Evolutionary conservation across 2,797 vertebrate genomes (phyloP).

Genomic region (Ispidina picta): DNA sequence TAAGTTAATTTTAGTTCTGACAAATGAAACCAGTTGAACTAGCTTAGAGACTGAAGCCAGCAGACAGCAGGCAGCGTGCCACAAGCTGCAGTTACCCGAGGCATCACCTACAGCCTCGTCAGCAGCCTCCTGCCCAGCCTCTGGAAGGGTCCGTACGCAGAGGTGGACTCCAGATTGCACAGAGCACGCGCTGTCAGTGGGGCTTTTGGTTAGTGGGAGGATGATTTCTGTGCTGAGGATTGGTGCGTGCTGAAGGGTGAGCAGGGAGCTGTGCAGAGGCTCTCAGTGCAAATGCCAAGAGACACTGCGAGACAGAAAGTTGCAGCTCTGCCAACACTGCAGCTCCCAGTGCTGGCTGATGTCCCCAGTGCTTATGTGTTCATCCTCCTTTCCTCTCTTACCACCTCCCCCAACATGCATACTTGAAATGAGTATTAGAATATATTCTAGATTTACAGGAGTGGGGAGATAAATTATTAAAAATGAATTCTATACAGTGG

Average conservation of each 20-base stretch:
- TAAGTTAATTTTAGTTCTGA: slow-evolving; percentile 58
- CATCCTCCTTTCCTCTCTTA: neutral
- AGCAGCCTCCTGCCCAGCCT: neutral
- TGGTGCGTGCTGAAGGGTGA: neutral
- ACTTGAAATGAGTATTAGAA: slow-evolving; percentile 22
- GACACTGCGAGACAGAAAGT: neutral
- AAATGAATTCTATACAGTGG: neutral
- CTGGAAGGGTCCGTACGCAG: neutral
- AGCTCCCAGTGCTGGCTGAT: neutral
- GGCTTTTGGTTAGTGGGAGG: neutral
- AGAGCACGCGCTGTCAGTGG: neutral
- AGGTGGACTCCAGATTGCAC: neutral
- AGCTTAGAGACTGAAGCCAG: neutral
- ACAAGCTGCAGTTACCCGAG: neutral
- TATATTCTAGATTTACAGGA: slow-evolving; percentile 5
- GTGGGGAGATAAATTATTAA: slow-evolving; percentile 15
- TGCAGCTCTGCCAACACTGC: neutral
- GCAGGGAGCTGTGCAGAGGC: neutral
- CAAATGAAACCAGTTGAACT: neutral
- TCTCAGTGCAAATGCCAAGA: neutral
- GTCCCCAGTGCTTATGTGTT: neutral
- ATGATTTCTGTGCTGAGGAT: neutral
- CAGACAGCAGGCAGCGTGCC: neutral
- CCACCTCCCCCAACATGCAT: neutral
- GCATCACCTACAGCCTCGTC: neutral